These are phyloP conservation scores for Babylonia areolata DNA, from an alignment of 1,140 invertebrate genomes.

Conservation along the genomic window DNA sequence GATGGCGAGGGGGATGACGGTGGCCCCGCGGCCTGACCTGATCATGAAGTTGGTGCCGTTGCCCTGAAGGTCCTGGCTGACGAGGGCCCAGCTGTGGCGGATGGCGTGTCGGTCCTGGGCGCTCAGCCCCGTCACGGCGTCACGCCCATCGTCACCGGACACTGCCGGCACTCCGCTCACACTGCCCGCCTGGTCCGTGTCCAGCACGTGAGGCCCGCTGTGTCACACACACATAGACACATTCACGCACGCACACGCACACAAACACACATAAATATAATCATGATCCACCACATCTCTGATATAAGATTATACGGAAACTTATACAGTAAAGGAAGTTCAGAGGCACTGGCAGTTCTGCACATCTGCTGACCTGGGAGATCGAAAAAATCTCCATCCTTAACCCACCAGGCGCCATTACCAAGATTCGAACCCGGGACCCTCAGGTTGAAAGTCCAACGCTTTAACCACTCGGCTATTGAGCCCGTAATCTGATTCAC, in stretches of 20 bases:
- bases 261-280: not conserved
- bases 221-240: not conserved
- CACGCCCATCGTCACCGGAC: not conserved
- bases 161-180: not conserved
- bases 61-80: conserved; percentile 17
- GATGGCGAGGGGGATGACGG: not conserved
- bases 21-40: not conserved
- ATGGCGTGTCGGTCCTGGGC: conserved; percentile 22
- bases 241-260: not conserved
- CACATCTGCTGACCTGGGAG: too few relatives aligned
- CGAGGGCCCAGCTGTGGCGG: conserved; percentile 17
- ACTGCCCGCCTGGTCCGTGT: not conserved
- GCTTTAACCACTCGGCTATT: too few relatives aligned
- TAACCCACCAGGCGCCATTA: too few relatives aligned
- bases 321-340: too few relatives aligned
- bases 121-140: conserved; percentile 27
- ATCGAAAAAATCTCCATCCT: too few relatives aligned
- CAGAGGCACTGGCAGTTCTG: too few relatives aligned
- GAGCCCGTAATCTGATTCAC: too few relatives aligned
- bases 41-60: conserved; percentile 26
- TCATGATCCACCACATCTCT: not conserved
- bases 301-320: too few relatives aligned
- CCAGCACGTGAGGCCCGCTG: conserved; percentile 24
- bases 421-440: too few relatives aligned
- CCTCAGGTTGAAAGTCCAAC: too few relatives aligned